phyloP scores from a whole-genome alignment of 2,797 vertebrate species.

The Falco peregrinus region DNA sequence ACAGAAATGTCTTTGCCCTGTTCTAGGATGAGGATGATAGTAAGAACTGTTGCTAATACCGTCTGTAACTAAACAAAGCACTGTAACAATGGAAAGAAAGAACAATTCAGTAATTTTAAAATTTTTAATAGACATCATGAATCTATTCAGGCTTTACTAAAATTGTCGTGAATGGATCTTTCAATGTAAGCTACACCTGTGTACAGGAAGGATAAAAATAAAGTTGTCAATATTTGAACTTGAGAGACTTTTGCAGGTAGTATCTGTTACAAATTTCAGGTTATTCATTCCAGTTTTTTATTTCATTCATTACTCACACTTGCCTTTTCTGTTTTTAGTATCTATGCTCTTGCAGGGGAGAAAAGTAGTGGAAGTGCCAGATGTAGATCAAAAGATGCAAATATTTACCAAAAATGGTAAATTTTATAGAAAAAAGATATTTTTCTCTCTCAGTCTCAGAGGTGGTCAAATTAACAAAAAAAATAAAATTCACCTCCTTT shows the following conservation, averaged over 20 bases:
- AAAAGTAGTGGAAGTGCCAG: neutral
- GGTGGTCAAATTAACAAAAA: neutral
- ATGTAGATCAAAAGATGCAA: neutral
- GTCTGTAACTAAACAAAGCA: neutral
- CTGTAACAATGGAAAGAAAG: neutral
- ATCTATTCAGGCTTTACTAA: neutral
- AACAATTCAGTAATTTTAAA: neutral
- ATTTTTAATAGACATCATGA: neutral
- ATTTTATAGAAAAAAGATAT: neutral
- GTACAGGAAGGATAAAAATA: neutral
- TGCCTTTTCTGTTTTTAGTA: neutral
- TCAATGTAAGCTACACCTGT: neutral
- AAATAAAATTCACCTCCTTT: neutral
- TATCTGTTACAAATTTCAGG: neutral
- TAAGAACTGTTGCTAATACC: neutral
- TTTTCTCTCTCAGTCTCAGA: neutral
- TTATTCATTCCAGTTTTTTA: neutral
- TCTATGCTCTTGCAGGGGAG: neutral
- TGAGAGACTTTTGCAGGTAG: neutral
- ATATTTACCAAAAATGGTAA: neutral
- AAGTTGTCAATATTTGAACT: neutral
- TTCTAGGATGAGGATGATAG: neutral
- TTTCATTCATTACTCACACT: neutral
- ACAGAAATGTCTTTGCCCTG: neutral
- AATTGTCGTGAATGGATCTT: neutral